phyloP scores from a whole-genome alignment of 2,113 vertebrate species.

The Laterallus jamaicensis region DNA sequence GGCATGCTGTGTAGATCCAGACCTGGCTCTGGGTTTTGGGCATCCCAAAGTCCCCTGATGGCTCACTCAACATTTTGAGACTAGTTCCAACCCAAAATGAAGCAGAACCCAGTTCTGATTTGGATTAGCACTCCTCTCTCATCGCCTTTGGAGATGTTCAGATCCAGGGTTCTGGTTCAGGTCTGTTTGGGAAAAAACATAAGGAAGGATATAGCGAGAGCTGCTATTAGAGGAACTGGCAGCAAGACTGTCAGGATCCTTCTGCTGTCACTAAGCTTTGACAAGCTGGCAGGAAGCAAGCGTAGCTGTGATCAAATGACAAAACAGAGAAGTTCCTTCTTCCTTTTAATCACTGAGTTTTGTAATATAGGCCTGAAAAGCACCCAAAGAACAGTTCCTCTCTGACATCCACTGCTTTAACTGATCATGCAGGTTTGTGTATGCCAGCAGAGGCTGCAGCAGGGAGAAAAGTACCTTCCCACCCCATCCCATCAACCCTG shows the following conservation, averaged over 20 bases:
- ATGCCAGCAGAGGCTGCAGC: background rate
- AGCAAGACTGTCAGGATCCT: background rate
- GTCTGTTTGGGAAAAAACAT: background rate
- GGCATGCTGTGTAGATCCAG: background rate
- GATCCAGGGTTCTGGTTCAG: background rate
- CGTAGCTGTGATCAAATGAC: background rate
- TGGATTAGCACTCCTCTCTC: background rate
- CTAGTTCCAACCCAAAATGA: background rate
- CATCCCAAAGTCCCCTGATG: background rate
- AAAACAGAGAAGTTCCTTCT: background rate
- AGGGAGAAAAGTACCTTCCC: background rate
- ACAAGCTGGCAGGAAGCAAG: conserved; percentile 18
- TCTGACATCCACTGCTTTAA: background rate
- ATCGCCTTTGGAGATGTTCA: background rate
- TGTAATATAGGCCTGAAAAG: background rate
- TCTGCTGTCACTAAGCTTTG: conserved; percentile 14
- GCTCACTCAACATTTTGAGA: background rate
- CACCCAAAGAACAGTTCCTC: background rate
- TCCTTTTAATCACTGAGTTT: background rate
- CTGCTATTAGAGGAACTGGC: background rate
- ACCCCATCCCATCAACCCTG: background rate
- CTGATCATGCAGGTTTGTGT: background rate
- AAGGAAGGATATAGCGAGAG: background rate
- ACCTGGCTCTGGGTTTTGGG: background rate
- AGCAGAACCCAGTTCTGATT: background rate